A percentile compares a stretch with the other conserved stretches of the same genome.
Evolutionary conservation across 1,140 invertebrate species (phyloP).

Genomic region (Contarinia nasturtii): DNA sequence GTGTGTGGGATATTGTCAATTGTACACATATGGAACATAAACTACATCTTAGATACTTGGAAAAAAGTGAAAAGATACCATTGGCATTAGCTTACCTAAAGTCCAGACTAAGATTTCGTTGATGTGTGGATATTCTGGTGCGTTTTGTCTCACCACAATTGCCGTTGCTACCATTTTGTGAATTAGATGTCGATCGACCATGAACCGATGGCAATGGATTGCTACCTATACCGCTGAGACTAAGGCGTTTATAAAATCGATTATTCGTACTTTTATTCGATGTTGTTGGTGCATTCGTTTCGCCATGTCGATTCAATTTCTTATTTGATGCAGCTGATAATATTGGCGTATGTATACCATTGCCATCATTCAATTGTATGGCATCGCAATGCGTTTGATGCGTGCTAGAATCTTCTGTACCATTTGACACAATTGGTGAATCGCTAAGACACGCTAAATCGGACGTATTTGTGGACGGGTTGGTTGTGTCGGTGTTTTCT

Average conservation of each 20-base stretch:
- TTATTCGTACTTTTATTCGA: background rate
- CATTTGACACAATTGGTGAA: too few relatives aligned
- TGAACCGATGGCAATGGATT: constrained; percentile 35
- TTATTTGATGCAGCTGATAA: background rate
- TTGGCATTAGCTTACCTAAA: constrained; percentile 35
- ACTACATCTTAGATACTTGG: background rate
- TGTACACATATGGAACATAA: too few relatives aligned
- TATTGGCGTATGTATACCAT: background rate
- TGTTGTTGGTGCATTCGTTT: background rate
- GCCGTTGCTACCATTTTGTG: constrained; percentile 3
- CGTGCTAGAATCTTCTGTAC: too few relatives aligned
- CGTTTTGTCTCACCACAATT: constrained; percentile 28
- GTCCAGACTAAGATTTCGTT: constrained; percentile 57
- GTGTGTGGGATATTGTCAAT: background rate
- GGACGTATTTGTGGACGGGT: too few relatives aligned
- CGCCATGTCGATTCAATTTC: background rate
- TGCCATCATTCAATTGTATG: background rate
- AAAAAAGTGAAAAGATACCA: background rate
- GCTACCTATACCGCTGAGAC: constrained; percentile 19
- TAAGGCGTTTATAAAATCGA: constrained; percentile 17
- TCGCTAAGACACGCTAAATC: too few relatives aligned
- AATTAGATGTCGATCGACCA: constrained; percentile 26
- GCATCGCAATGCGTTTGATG: too few relatives aligned
- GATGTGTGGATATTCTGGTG: constrained; percentile 45
- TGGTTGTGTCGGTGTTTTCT: too few relatives aligned